Evolutionary conservation across 2,797 vertebrate genomes (phyloP), one percentile per base, ranked within the genome.

Genomic region (Nannoperca australis): DNA sequence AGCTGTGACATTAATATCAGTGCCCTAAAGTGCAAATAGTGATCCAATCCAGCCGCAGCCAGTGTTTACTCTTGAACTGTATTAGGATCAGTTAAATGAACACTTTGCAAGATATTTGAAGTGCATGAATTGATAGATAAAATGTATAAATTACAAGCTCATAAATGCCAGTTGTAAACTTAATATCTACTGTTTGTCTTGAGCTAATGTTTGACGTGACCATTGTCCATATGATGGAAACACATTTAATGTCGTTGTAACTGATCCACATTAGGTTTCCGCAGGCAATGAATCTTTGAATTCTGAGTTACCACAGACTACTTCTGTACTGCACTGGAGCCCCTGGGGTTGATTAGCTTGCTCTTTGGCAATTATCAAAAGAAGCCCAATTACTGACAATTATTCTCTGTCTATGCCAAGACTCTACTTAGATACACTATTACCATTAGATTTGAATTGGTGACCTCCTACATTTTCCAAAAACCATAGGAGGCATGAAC

Each of bases 351-450:
- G 5, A 79, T 70, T 75, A 59, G 32, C 34, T 18, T 78, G 27
- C 58, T 76, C 53, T n/a, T 3, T 24, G 7, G 65, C 65, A 65
- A 34, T 64, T 79, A 59, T 73, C 53, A 81, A 69, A 53, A 36
- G 32, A 70, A 74, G 62, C 34, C 65, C 6, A 70, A 76, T 79
- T 70, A 55, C 70, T 44, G 54, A 36, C 55, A 66, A 51, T 70
- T 44, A 34, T 30, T 69, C 55, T 32, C 45, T 50, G 18, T 50
- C 13, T 6, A 13, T 62, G 63, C 44, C 18, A 6, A 69, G 59
- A 40, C 10, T 36, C 24, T 27, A 27, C 38, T 60, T 40, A 42
- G 32, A 54, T 73, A 34, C 11, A 34, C 55, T 12, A 40, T 38
- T 5, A 27, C 22, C 22, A 18, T 45, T 45, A 53, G 6, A 27